Evolutionary conservation across 1,140 invertebrate genomes (phyloP).

Genomic region (Drosophila jambulina): DNA sequence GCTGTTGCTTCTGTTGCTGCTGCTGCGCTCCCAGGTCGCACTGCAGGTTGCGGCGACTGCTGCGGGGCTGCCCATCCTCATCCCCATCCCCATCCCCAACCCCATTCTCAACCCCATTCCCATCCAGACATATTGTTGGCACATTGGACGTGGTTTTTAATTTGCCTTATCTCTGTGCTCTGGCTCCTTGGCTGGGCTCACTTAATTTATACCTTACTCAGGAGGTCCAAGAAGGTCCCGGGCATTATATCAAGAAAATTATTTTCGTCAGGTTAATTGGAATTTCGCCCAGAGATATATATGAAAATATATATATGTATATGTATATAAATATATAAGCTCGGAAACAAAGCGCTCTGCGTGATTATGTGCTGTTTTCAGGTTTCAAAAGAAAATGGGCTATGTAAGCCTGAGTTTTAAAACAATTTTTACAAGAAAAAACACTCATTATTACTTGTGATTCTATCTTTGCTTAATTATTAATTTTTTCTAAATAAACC

Average conservation of each 20-base stretch:
- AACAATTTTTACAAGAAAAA: not conserved
- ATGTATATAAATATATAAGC: conserved; percentile 1
- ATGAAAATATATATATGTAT: conserved; percentile 4
- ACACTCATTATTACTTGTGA: not conserved
- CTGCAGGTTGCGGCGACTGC: conserved; percentile 31
- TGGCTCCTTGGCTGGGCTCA: conserved; percentile 23
- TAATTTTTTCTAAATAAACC: not conserved
- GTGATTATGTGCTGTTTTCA: conserved; percentile 36
- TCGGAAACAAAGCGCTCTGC: conserved; percentile 27
- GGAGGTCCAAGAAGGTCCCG: conserved; percentile 8
- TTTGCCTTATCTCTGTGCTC: conserved; percentile 55
- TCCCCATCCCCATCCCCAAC: not conserved
- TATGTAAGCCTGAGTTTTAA: conserved; percentile 23
- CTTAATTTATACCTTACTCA: conserved; percentile 58
- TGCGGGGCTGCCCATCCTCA: not conserved
- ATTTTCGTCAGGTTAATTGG: conserved; percentile 67
- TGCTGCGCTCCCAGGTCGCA: conserved; percentile 14
- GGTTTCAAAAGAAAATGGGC: conserved; percentile 23
- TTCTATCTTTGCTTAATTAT: too few species aligned
- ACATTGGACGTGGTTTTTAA: conserved; percentile 65
- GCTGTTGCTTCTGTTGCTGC: conserved; percentile 17
- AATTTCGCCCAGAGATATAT: conserved; percentile 44
- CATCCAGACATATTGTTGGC: conserved; percentile 56
- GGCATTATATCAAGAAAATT: conserved; percentile 53
- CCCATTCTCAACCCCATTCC: not conserved